Conservation (phyloP, 2,888 invertebrate genomes). For the Philonicus albiceps region DNA sequence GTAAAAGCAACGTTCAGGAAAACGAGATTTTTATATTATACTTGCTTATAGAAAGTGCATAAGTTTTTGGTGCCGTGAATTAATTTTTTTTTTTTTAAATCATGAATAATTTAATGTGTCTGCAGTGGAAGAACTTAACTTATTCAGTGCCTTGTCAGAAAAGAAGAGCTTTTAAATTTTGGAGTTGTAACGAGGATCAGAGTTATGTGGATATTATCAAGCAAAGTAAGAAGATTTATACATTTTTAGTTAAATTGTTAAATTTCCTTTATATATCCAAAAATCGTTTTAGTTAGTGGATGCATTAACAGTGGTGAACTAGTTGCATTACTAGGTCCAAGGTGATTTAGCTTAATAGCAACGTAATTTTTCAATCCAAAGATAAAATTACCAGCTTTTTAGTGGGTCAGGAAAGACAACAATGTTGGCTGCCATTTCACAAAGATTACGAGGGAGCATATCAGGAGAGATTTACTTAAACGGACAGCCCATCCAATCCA, state of each 20-base stretch:
- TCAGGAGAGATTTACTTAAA: slow-evolving; percentile 77
- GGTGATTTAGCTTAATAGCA: slow-evolving; percentile 62
- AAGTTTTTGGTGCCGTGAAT: background rate
- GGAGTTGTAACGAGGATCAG: slow-evolving; percentile 51
- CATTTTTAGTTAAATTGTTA: background rate
- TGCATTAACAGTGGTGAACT: slow-evolving; percentile 73
- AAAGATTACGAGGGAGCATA: slow-evolving; percentile 72
- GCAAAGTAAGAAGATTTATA: background rate
- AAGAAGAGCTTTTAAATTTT: slow-evolving; percentile 59
- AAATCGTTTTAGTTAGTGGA: slow-evolving; percentile 70
- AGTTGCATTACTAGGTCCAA: slow-evolving; percentile 78
- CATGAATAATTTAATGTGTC: slow-evolving; percentile 51
- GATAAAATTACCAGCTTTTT: slow-evolving; percentile 50
- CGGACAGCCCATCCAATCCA: slow-evolving; percentile 70
- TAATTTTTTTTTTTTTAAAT: background rate
- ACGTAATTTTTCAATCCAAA: background rate
- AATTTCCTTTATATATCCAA: background rate
- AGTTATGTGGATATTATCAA: background rate
- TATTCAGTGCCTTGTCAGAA: slow-evolving; percentile 59
- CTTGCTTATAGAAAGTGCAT: background rate
- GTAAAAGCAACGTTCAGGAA: background rate
- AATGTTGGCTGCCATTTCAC: slow-evolving; percentile 75
- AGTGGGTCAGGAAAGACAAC: slow-evolving; percentile 84
- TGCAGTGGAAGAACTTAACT: slow-evolving; percentile 60
- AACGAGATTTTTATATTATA: background rate